These are phyloP conservation scores for Exocentrus adspersus DNA, from an alignment of 2,888 invertebrate species.

Conservation along the genomic window DNA sequence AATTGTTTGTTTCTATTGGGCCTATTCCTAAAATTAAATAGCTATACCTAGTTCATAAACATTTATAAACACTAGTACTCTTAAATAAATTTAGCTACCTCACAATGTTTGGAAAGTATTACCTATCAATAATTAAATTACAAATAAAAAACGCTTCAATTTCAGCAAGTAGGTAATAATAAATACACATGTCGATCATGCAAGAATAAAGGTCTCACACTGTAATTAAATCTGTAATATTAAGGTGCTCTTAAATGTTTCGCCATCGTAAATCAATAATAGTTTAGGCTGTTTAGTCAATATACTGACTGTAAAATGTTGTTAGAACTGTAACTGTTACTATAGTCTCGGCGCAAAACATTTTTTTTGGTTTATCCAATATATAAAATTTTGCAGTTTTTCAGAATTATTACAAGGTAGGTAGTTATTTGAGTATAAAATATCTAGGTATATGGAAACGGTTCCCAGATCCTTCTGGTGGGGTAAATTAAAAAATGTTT, in stretches of 20 bases:
- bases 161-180: too few relatives aligned
- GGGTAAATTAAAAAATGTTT: conserved; percentile 15
- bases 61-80: too few relatives aligned
- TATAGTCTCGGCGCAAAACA: background rate
- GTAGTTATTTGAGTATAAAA: too few relatives aligned
- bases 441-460: background rate
- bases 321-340: conserved; percentile 3
- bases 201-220: too few relatives aligned
- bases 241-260: conserved; percentile 17
- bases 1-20: too few relatives aligned
- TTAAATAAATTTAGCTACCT: too few relatives aligned
- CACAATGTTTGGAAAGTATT: too few relatives aligned
- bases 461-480: background rate
- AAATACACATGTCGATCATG: too few relatives aligned
- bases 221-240: conserved; percentile 4
- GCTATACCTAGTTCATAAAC: background rate
- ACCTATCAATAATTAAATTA: too few relatives aligned
- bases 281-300: conserved; percentile 15
- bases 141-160: too few relatives aligned
- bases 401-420: too few relatives aligned
- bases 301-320: conserved; percentile 5
- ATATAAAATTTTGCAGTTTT: too few relatives aligned
- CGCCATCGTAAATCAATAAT: conserved; percentile 3
- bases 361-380: conserved; percentile 16
- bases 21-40: background rate